phyloP scores from a whole-genome alignment of 2,797 vertebrate genomes.

The Dallia pectoralis region DNA sequence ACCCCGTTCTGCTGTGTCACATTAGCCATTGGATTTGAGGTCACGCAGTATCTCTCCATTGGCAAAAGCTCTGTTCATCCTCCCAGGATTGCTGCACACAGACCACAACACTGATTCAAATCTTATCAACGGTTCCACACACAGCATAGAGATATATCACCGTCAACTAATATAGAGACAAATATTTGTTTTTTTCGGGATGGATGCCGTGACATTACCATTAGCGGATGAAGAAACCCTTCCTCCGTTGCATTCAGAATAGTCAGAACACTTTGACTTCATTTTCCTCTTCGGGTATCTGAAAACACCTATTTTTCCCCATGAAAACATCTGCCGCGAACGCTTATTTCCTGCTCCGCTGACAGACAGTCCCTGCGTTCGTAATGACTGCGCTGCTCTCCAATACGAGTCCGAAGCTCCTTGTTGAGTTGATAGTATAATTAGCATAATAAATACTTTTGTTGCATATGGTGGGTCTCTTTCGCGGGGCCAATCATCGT shows the following conservation, averaged over 20 bases:
- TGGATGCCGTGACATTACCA: background rate
- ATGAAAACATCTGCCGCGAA: constrained; percentile 71
- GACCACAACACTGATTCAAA: background rate
- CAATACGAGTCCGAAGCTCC: constrained; percentile 52
- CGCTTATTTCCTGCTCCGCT: constrained; percentile 64
- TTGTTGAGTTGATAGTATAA: constrained; percentile 72
- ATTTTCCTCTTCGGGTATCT: constrained; percentile 50
- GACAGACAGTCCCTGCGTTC: constrained; percentile 54
- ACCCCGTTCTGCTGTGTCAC: constrained; percentile 35
- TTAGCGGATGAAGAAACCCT: background rate
- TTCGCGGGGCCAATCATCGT: constrained; percentile 58
- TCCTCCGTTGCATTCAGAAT: constrained; percentile 42
- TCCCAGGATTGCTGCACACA: background rate
- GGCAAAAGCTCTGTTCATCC: background rate
- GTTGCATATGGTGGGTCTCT: constrained; percentile 60
- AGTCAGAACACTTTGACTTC: constrained; percentile 32
- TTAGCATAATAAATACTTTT: constrained; percentile 75
- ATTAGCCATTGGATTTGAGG: background rate
- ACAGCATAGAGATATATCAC: background rate
- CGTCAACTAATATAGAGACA: background rate
- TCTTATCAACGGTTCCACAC: background rate
- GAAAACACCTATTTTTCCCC: constrained; percentile 60
- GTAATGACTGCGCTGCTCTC: constrained; percentile 61
- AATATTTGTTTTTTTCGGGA: background rate
- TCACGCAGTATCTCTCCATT: background rate